These are phyloP conservation scores for Odocoileus hemionus DNA, from an alignment of 2,113 vertebrate genomes.

Conservation along the genomic window DNA sequence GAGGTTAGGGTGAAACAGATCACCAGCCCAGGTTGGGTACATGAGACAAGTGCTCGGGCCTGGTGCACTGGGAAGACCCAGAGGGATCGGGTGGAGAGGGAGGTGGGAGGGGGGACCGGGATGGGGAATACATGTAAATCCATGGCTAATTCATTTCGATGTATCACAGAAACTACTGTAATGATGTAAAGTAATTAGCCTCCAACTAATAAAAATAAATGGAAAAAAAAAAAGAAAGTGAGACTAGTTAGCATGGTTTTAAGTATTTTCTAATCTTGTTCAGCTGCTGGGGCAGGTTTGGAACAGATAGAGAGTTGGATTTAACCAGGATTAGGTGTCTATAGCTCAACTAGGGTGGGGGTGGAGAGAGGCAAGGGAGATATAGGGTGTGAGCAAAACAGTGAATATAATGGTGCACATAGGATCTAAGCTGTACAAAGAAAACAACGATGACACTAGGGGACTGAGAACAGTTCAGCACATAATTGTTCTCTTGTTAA, in stretches of 20 bases:
- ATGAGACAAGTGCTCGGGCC: too few species aligned
- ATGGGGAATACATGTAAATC: too few species aligned
- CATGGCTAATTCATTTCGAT: too few species aligned
- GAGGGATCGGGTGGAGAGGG: too few species aligned
- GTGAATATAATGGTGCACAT: not conserved
- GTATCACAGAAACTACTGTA: too few species aligned
- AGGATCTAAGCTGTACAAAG: not conserved
- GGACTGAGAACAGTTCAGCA: not conserved
- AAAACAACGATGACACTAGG: not conserved
- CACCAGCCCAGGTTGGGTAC: too few species aligned
- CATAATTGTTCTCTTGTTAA: not conserved
- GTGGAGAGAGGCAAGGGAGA: not conserved
- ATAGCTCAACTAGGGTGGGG: not conserved
- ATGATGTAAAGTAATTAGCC: too few species aligned
- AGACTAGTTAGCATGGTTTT: not conserved
- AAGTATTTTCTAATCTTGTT: not conserved
- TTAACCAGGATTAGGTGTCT: not conserved
- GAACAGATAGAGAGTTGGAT: conserved; percentile 18
- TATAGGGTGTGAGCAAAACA: not conserved
- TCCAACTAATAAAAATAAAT: too few species aligned
- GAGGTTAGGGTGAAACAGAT: not conserved
- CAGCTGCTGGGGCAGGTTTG: not conserved
- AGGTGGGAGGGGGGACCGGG: too few species aligned
- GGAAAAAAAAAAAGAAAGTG: not conserved
- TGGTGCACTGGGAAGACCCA: too few species aligned